Conservation (phyloP, 2,797 vertebrate species). For the Semaprochilodus insignis region DNA sequence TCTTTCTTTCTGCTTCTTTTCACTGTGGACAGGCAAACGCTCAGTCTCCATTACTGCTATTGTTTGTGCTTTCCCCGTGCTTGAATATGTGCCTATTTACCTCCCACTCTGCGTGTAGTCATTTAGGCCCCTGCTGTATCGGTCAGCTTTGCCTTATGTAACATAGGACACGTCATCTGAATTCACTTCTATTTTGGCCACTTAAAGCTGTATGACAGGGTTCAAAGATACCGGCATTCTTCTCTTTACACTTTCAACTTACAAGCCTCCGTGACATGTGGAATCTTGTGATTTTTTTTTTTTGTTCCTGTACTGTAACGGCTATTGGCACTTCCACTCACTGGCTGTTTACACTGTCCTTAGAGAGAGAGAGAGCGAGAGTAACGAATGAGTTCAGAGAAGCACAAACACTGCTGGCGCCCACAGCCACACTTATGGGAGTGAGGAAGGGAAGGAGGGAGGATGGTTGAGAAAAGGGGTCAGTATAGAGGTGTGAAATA, state of each 20-base stretch:
- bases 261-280: background rate
- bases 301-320: background rate
- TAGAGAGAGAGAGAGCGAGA: background rate
- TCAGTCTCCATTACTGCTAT: constrained; percentile 13
- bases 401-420: constrained; percentile 5
- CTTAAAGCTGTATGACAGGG: background rate
- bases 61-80: background rate
- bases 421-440: constrained; percentile 6
- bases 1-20: background rate
- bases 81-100: constrained; percentile 28
- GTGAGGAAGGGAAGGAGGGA: background rate
- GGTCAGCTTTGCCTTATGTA: constrained; percentile 11
- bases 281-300: background rate
- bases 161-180: background rate
- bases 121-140: constrained; percentile 24
- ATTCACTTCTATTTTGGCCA: background rate
- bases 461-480: background rate
- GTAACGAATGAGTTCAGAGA: background rate
- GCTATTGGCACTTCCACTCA: background rate
- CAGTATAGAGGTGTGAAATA: constrained; percentile 31
- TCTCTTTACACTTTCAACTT: background rate
- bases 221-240: no score
- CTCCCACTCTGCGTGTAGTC: constrained; percentile 36
- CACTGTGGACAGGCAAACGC: background rate
- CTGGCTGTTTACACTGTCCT: constrained; percentile 31